Percentiles rank a stretch among this genome's conserved stretches.
Evolutionary conservation across 2,888 invertebrate species (phyloP).

Genomic region (Trissolcus japonicus): DNA sequence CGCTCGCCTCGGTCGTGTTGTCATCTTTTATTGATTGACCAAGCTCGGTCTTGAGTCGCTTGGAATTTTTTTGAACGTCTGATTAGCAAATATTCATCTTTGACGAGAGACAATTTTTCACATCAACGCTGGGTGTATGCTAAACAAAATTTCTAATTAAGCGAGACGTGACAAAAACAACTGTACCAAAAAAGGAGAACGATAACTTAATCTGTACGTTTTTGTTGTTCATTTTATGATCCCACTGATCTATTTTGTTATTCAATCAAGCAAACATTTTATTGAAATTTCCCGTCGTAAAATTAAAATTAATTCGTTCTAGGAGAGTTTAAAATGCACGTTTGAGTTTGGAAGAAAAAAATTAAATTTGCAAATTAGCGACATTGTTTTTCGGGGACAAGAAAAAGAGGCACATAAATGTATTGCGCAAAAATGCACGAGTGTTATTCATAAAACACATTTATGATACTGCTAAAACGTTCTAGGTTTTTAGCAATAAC

Average conservation of each 20-base stretch:
- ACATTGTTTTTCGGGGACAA: too few relatives aligned
- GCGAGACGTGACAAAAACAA: too few relatives aligned
- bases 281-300: too few relatives aligned
- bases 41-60: slow-evolving; percentile 31
- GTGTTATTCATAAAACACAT: slow-evolving; percentile 25
- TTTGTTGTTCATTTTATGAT: too few relatives aligned
- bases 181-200: too few relatives aligned
- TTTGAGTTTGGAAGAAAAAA: too few relatives aligned
- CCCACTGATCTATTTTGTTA: too few relatives aligned
- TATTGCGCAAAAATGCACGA: not conserved
- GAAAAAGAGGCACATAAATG: slow-evolving; percentile 5
- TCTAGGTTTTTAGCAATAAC: slow-evolving; percentile 24
- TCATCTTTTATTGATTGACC: slow-evolving; percentile 48
- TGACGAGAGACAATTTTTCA: slow-evolving; percentile 30
- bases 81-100: slow-evolving; percentile 46
- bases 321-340: too few relatives aligned
- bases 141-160: slow-evolving; percentile 29
- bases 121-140: slow-evolving; percentile 23
- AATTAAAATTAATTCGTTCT: too few relatives aligned
- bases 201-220: too few relatives aligned
- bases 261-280: too few relatives aligned
- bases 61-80: slow-evolving; percentile 26
- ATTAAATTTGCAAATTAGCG: too few relatives aligned
- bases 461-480: slow-evolving; percentile 37
- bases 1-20: slow-evolving; percentile 26